Evolutionary conservation across 2,888 invertebrate species (phyloP), one percentile per base, ranked within the genome.

Genomic region (Hetaerina titia): DNA sequence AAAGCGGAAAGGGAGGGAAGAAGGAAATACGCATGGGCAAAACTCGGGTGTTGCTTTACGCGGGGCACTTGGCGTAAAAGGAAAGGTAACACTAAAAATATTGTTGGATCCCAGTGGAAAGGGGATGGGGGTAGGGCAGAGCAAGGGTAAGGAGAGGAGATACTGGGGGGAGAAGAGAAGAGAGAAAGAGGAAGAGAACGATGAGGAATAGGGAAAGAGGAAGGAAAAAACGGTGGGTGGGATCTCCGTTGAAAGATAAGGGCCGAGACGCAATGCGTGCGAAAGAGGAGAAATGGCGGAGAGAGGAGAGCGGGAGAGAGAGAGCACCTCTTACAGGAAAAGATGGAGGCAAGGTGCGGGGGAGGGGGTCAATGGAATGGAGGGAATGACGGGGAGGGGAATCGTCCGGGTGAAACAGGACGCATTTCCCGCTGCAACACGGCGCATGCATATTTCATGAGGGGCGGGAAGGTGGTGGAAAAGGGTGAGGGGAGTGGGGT

Each of bases 391-490:
- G 57, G 89, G 17, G 57, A 31, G n/a, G 22, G 31, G 81, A n/a
- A 81, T 17, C 25, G 81, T n/a, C 25, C n/a, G 81, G 81, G 89
- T 56, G 89, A 11, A 89, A 56, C 89, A 56, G 89, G 89, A 89
- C 89, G 89, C 89, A 89, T 89, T 89, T 89, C 89, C 89, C 89
- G 89, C 89, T 89, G 89, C 89, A 89, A 89, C 89, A 89, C 89
- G 89, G 60, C 90, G 60, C 90, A 90, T 90, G 90, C 90, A 90
- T 90, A 90, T 90, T 90, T 90, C 90, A 90, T 90, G 90, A 90
- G 89, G n/a, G 22, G 57, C 56, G 57, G n/a, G 57, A 57, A 17
- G 89, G 57, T 22, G 57, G 89, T 22, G 81, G n/a, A n/a, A 19
- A 81, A n/a, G 81, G 31, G 81, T 2, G 81, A 11, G n/a, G 31